Evolutionary conservation across 2,113 vertebrate genomes (phyloP).

Genomic region (Eurystomus gularis): DNA sequence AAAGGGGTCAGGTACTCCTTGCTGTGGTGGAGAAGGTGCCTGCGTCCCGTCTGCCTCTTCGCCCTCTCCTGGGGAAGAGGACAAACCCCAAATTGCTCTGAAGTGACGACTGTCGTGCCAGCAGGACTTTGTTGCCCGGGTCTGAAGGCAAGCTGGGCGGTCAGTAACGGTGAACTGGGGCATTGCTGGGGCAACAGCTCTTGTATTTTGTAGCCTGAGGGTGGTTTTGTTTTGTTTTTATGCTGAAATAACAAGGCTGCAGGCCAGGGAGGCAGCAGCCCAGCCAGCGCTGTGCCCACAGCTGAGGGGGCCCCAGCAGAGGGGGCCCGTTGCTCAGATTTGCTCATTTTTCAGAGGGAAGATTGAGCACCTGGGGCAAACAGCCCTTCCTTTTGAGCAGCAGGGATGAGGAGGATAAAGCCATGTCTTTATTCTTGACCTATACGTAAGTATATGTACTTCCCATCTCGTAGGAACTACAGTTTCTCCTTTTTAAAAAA

Average conservation of each 20-base stretch:
- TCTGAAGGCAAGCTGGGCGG: neutral
- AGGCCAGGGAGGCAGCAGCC: neutral
- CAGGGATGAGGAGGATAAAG: neutral
- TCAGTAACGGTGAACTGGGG: neutral
- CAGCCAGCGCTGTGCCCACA: neutral
- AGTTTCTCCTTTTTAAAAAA: neutral
- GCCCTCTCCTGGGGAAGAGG: neutral
- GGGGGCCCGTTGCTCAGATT: conserved; percentile 51
- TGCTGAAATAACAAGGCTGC: neutral
- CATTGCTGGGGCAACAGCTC: neutral
- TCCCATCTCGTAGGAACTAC: neutral
- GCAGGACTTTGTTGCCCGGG: neutral
- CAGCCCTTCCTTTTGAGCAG: neutral
- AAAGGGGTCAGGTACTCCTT: neutral
- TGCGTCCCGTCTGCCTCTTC: neutral
- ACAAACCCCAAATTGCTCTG: neutral
- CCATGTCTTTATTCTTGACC: neutral
- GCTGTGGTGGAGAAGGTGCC: neutral
- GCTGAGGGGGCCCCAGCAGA: conserved; percentile 22
- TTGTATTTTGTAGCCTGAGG: neutral
- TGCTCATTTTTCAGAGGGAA: neutral
- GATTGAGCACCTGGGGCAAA: neutral
- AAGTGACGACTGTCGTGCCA: fast-evolving
- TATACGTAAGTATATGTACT: neutral
- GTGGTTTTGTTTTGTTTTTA: neutral